These are phyloP conservation scores for Acropternis orthonyx DNA, from an alignment of 2,797 vertebrate species.

Conservation along the genomic window DNA sequence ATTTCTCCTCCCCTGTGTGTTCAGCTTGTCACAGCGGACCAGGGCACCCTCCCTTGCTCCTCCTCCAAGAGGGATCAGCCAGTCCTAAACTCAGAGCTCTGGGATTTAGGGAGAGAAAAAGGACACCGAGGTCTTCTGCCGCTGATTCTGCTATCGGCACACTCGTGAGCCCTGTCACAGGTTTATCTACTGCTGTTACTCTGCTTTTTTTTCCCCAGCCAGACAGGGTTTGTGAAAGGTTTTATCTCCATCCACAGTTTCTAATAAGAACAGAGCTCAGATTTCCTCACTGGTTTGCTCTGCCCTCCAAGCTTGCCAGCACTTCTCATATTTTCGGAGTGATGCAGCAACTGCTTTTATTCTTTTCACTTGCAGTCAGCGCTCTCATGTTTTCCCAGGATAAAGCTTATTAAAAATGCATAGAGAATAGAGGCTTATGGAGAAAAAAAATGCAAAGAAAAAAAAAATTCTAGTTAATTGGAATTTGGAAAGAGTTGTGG, in stretches of 20 bases:
- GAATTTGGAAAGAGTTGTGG: conserved; percentile 24
- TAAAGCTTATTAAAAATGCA: conserved; percentile 65
- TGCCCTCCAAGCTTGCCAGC: background rate
- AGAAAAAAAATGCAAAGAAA: background rate
- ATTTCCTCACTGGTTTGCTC: background rate
- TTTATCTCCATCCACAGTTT: conserved; percentile 46
- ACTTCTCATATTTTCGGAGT: conserved; percentile 28
- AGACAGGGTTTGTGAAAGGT: background rate
- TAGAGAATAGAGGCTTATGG: conserved; percentile 42
- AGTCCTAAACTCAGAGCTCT: background rate
- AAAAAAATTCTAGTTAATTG: conserved; percentile 11
- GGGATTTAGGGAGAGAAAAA: background rate
- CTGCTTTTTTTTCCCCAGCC: background rate
- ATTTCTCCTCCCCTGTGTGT: background rate
- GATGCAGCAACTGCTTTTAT: conserved; percentile 16
- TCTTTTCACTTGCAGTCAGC: conserved; percentile 7
- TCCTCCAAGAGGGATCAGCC: background rate
- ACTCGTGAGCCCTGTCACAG: accelerated
- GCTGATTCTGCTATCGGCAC: accelerated
- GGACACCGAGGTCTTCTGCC: accelerated
- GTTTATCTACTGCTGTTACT: background rate
- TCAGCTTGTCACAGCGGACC: background rate
- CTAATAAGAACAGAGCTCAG: background rate
- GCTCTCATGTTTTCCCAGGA: conserved; percentile 53
- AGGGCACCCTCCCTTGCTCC: background rate